Evolutionary conservation across 2,113 vertebrate species (phyloP).

Genomic region (Pelodiscus sinensis): DNA sequence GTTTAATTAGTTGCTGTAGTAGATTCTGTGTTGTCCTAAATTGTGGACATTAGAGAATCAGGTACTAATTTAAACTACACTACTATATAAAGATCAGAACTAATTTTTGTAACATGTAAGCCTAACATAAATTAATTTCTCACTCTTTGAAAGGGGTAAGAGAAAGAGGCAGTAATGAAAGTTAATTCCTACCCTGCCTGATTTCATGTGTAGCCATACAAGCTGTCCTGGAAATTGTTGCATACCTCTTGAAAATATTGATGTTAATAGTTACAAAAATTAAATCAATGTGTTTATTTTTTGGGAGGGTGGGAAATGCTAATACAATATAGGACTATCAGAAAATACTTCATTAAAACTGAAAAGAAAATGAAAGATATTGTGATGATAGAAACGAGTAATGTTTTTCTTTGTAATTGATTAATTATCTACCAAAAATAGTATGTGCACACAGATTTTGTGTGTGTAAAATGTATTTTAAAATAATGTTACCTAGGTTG

Average conservation of each 20-base stretch:
- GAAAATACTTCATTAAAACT: not conserved
- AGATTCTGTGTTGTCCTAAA: conserved; percentile 82
- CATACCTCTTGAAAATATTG: conserved; percentile 57
- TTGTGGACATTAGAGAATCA: conserved; percentile 85
- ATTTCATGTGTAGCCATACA: conserved; percentile 51
- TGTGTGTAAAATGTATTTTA: not conserved
- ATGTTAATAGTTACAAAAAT: conserved; percentile 56
- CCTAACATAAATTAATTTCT: conserved; percentile 77
- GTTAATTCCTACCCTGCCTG: conserved; percentile 48
- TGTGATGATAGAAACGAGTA: not conserved
- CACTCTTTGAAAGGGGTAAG: conserved; percentile 68
- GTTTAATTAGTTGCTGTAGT: conserved; percentile 86
- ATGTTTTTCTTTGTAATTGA: conserved; percentile 14
- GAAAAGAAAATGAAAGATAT: conserved; percentile 31
- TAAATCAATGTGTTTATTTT: conserved; percentile 29
- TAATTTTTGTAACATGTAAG: conserved; percentile 74
- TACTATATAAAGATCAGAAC: conserved; percentile 81
- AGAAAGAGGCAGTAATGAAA: conserved; percentile 66
- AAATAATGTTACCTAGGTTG: not conserved
- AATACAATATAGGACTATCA: not conserved
- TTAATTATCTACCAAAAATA: not conserved
- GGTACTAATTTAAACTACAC: conserved; percentile 84
- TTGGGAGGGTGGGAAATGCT: conserved; percentile 27
- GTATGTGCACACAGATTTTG: not conserved
- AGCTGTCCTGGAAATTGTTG: conserved; percentile 49